Evolutionary conservation across 2,888 invertebrate genomes (phyloP).

Genomic region (Unio pictorum): DNA sequence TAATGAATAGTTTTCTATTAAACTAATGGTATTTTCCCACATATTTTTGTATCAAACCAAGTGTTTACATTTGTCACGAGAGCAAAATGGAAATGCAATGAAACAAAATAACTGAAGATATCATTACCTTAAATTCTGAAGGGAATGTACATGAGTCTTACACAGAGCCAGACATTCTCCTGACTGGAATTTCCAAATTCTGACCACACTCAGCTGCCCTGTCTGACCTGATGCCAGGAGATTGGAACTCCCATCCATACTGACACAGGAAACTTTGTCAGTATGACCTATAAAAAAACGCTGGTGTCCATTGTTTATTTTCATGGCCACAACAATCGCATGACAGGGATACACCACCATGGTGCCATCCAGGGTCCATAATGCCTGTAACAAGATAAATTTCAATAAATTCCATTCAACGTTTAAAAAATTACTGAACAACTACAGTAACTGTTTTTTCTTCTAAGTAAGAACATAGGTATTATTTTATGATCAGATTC

Average conservation of each 20-base stretch:
- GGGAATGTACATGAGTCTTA: constrained; percentile 67
- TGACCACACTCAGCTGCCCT: constrained; percentile 66
- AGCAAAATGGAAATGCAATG: too few species aligned
- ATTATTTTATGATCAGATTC: too few species aligned
- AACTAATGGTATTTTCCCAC: too few species aligned
- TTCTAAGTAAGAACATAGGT: too few species aligned
- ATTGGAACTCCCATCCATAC: constrained; percentile 58
- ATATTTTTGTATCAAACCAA: too few species aligned
- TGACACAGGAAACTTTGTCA: constrained; percentile 68
- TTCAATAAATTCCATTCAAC: background rate
- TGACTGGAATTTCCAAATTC: constrained; percentile 67
- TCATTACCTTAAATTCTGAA: constrained; percentile 58
- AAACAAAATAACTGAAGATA: too few species aligned
- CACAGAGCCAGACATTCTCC: constrained; percentile 68
- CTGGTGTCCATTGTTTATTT: constrained; percentile 67
- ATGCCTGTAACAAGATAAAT: constrained; percentile 43
- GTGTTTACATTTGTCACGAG: too few species aligned
- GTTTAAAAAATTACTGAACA: too few species aligned
- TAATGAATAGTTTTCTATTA: too few species aligned
- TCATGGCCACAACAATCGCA: constrained; percentile 69
- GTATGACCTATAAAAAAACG: constrained; percentile 71
- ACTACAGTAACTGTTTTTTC: too few species aligned
- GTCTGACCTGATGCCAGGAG: constrained; percentile 70
- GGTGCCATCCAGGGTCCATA: constrained; percentile 65
- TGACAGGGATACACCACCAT: constrained; percentile 69